A percentile compares a stretch with the other conserved stretches of the same genome.
phyloP scores from a whole-genome alignment of 2,888 invertebrate species.

The Clepsis dumicolana region DNA sequence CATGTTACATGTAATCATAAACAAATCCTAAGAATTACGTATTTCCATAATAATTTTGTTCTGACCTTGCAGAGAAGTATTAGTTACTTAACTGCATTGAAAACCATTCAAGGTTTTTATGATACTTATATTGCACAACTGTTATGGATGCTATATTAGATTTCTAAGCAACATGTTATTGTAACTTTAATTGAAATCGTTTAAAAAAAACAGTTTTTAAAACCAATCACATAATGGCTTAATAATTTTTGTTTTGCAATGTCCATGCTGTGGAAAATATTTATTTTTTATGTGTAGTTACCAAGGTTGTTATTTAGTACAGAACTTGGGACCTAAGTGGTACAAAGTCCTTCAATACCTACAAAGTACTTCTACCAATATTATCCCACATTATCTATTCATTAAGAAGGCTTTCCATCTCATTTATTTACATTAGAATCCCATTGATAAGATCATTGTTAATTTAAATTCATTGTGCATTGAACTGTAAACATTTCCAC shows the following conservation, averaged over 20 bases:
- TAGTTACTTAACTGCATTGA: conserved; percentile 5
- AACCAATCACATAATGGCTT: no score
- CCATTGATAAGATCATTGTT: conserved; percentile 33
- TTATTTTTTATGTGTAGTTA: not conserved
- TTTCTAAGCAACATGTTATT: not conserved
- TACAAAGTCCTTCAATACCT: not conserved
- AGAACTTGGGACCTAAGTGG: not conserved
- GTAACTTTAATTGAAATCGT: not conserved
- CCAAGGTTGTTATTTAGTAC: not conserved
- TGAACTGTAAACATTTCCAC: conserved; percentile 35
- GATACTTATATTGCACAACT: not conserved
- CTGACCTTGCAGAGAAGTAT: conserved; percentile 27
- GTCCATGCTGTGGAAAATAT: not conserved
- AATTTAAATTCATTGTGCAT: conserved; percentile 36
- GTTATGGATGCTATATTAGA: not conserved
- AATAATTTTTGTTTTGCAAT: not conserved
- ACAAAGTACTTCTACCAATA: not conserved
- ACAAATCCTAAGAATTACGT: not conserved
- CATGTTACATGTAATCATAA: not conserved
- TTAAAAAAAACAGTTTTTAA: no score
- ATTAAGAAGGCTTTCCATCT: not conserved
- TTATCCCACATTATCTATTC: not conserved
- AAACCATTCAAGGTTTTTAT: conserved; percentile 22
- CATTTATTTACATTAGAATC: conserved; percentile 33
- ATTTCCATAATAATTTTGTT: conserved; percentile 1